These are phyloP conservation scores for Odontamblyopus rebecca DNA, from an alignment of 2,797 vertebrate species.

Conservation along the genomic window DNA sequence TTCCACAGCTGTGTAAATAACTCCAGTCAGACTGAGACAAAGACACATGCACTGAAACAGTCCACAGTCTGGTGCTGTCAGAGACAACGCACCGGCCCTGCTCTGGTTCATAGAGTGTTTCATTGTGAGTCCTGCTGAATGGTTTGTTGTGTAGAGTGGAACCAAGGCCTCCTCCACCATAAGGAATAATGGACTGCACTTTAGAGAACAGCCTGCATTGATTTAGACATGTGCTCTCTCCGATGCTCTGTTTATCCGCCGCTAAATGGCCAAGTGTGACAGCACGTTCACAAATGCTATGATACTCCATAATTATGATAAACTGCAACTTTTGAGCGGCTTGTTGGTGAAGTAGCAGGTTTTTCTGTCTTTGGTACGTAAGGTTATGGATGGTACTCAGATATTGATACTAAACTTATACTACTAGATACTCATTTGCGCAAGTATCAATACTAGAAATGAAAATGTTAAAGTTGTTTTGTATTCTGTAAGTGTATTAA, in stretches of 20 bases:
- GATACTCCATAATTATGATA: not conserved
- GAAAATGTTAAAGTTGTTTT: no score
- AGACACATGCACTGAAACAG: conserved; percentile 9
- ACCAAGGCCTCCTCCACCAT: conserved; percentile 43
- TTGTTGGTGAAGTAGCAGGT: no score
- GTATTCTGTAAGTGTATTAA: no score
- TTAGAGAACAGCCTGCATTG: conserved; percentile 17
- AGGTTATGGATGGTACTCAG: no score
- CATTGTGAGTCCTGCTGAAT: conserved; percentile 69
- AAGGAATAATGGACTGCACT: conserved; percentile 48
- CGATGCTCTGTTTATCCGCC: not conserved
- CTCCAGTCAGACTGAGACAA: conserved; percentile 9
- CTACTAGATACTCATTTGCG: no score
- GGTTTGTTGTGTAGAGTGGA: conserved; percentile 57
- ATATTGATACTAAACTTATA: no score
- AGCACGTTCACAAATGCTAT: not conserved
- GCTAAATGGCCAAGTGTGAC: not conserved
- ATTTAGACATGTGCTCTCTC: conserved; percentile 14
- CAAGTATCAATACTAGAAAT: no score
- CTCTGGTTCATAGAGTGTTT: conserved; percentile 45
- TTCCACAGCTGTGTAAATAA: conserved; percentile 52
- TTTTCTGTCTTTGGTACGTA: no score
- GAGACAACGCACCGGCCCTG: conserved; percentile 17
- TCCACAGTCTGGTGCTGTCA: conserved; percentile 37
- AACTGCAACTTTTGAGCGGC: not conserved